phyloP scores from a whole-genome alignment of 2,113 vertebrate genomes.

The Lophochroa leadbeateri region DNA sequence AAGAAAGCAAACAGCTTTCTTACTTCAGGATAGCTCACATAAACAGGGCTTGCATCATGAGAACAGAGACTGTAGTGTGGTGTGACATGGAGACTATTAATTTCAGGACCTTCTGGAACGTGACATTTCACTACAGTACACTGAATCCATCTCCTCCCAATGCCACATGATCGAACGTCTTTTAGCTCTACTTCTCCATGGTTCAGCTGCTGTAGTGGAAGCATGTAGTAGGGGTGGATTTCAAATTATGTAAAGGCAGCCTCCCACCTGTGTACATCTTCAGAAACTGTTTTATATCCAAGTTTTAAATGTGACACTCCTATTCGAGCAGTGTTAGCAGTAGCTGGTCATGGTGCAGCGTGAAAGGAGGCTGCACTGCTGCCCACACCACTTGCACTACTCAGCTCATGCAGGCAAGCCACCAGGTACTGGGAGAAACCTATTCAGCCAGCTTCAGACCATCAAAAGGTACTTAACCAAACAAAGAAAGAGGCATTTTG shows the following conservation, averaged over 20 bases:
- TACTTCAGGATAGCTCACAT: conserved; percentile 71
- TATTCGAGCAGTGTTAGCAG: not conserved
- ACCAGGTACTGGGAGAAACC: not conserved
- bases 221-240: not conserved
- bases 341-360: rapidly evolving
- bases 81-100: conserved; percentile 53
- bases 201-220: conserved; percentile 41
- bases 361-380: not conserved
- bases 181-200: conserved; percentile 30
- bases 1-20: conserved; percentile 67
- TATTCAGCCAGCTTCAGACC: not conserved
- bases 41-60: conserved; percentile 67
- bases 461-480: not conserved
- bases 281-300: conserved; percentile 16
- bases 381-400: not conserved
- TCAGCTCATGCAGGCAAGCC: not conserved
- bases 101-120: conserved; percentile 70
- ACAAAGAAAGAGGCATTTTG: not conserved
- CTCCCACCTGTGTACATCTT: conserved; percentile 24
- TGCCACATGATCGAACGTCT: not conserved
- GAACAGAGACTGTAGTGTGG: conserved; percentile 52
- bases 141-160: conserved; percentile 27
- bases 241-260: not conserved
- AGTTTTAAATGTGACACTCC: conserved; percentile 36
- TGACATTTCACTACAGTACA: conserved; percentile 77